These are phyloP conservation scores for Loripinus fragilis DNA, from an alignment of 2,888 invertebrate species.

Conservation along the genomic window DNA sequence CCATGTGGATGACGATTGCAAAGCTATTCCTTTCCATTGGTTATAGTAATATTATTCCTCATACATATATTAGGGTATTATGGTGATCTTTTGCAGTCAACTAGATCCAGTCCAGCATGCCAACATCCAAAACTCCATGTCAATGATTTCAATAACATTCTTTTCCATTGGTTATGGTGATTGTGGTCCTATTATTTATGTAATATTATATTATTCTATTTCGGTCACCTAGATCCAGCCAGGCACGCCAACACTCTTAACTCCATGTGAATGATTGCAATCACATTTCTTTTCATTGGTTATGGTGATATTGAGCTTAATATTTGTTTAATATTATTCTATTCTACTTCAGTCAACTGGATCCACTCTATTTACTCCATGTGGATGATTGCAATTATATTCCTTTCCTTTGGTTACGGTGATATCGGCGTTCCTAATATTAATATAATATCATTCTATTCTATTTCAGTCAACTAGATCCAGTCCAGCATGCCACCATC, in stretches of 20 bases:
- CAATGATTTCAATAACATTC: constrained; percentile 99
- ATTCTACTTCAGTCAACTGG: too few species aligned
- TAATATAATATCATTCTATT: too few species aligned
- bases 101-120: constrained; percentile 99
- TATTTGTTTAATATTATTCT: too few species aligned
- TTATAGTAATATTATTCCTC: too few species aligned
- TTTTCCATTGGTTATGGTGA: constrained; percentile 99
- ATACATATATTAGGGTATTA: too few species aligned
- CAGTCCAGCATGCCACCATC: constrained; percentile 98
- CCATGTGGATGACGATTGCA: too few species aligned
- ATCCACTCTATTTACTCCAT: too few species aligned
- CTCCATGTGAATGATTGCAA: constrained; percentile 99
- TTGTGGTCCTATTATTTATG: constrained; percentile 99
- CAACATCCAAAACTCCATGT: constrained; percentile 98
- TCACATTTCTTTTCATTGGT: constrained; percentile 99
- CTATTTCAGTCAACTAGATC: too few species aligned
- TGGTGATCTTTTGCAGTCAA: constrained; percentile 93
- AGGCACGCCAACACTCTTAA: constrained; percentile 98
- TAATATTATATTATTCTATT: constrained; percentile 44
- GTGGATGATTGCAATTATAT: too few species aligned
- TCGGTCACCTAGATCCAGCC: constrained; percentile 98
- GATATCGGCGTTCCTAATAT: neutral
- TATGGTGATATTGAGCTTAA: constrained; percentile 99
- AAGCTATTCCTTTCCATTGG: too few species aligned
- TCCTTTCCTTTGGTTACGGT: neutral